Conservation (phyloP, 2,888 invertebrate species). For the Congeria kusceri region DNA sequence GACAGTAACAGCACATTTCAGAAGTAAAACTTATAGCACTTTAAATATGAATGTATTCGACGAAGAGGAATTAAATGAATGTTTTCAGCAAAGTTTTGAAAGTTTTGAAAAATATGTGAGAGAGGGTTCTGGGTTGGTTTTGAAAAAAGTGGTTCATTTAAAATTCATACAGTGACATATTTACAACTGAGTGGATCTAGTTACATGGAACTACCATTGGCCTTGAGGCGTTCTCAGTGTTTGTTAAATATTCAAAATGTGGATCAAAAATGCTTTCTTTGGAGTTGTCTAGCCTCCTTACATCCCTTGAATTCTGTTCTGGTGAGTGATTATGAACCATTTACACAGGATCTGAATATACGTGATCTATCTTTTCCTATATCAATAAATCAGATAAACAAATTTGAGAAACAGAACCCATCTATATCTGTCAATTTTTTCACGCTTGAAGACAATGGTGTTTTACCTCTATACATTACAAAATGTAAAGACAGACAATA, state of each 20-base stretch:
- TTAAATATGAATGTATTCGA: constrained; percentile 28
- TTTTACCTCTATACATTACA: not conserved
- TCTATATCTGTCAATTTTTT: constrained; percentile 47
- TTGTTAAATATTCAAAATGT: constrained; percentile 45
- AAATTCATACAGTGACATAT: constrained; percentile 49
- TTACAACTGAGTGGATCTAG: constrained; percentile 51
- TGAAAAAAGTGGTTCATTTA: constrained; percentile 46
- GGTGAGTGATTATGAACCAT: constrained; percentile 35
- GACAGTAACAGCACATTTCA: constrained; percentile 17
- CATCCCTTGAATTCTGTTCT: constrained; percentile 37
- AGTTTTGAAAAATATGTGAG: constrained; percentile 56
- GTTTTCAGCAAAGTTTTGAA: constrained; percentile 60
- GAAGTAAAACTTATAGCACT: constrained; percentile 2
- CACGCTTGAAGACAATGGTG: constrained; percentile 18
- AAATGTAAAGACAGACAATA: not conserved
- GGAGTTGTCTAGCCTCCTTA: constrained; percentile 43
- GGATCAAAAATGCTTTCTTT: constrained; percentile 46
- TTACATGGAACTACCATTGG: constrained; percentile 39
- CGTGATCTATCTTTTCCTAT: constrained; percentile 30
- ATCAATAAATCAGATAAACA: constrained; percentile 40
- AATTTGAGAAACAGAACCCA: constrained; percentile 51
- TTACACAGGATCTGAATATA: constrained; percentile 41
- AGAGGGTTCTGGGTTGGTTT: constrained; percentile 58
- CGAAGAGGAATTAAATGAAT: constrained; percentile 40
- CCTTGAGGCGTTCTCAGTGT: constrained; percentile 13